phyloP scores from a whole-genome alignment of 64 coral and sea anemone species.

The Dendronephthya gigantea region DNA sequence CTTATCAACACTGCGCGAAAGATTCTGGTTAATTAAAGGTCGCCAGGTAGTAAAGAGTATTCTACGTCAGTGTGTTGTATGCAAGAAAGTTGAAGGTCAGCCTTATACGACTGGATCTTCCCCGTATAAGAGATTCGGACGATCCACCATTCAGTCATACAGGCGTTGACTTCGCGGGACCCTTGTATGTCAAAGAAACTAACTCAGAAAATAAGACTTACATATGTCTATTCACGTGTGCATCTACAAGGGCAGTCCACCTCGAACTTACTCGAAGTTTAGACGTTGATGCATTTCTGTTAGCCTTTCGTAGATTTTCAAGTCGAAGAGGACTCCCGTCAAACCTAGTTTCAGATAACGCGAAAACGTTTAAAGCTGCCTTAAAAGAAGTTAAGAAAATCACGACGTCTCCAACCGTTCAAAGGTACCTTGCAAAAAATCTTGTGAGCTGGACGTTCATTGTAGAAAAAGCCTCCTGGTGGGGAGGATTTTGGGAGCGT shows the following conservation, averaged over 20 bases:
- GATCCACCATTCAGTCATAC: constrained; percentile 28
- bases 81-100: constrained; percentile 33
- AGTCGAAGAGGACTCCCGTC: constrained; percentile 29
- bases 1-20: constrained; percentile 25
- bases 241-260: constrained; percentile 32
- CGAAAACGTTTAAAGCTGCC: constrained; percentile 35
- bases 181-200: constrained; percentile 25
- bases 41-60: constrained; percentile 16
- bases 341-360: constrained; percentile 23
- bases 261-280: constrained; percentile 25
- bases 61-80: constrained; percentile 18
- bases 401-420: constrained; percentile 30
- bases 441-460: constrained; percentile 24
- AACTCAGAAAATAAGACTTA: constrained; percentile 23
- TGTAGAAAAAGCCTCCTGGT: constrained; percentile 34
- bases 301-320: constrained; percentile 31
- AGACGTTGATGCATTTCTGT: constrained; percentile 23
- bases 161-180: constrained; percentile 23
- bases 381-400: constrained; percentile 39
- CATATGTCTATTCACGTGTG: constrained; percentile 35
- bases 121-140: constrained; percentile 18
- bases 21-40: constrained; percentile 22
- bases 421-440: constrained; percentile 25
- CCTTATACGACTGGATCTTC: constrained; percentile 13
- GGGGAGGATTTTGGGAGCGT: constrained; percentile 40